phyloP scores from a whole-genome alignment of 1,140 invertebrate genomes.

The Diorhabda sublineata region DNA sequence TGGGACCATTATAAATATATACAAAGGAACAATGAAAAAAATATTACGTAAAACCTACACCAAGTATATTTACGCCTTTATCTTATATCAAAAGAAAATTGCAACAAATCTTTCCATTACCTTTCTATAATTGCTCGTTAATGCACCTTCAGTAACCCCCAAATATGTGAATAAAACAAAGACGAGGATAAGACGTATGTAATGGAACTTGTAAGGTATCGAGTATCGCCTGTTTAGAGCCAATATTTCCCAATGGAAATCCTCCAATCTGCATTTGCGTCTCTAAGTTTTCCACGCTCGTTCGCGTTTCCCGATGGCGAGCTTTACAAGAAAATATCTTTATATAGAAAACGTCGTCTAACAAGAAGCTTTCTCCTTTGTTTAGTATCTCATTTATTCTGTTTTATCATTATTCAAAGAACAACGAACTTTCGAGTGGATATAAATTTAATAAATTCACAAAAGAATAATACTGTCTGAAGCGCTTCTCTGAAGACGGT shows the following conservation, averaged over 20 bases:
- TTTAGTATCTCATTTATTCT: background rate
- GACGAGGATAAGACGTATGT: conserved; percentile 3
- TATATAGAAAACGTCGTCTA: background rate
- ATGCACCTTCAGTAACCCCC: background rate
- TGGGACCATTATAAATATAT: too few species aligned
- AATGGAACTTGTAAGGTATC: conserved; percentile 7
- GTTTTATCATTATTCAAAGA: too few species aligned
- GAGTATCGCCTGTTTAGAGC: conserved; percentile 12
- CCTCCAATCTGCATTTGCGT: conserved; percentile 13
- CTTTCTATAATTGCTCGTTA: background rate
- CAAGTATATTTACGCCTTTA: too few species aligned
- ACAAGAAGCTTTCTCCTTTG: background rate
- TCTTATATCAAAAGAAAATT: background rate
- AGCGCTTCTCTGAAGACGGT: too few species aligned
- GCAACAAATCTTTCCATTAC: background rate
- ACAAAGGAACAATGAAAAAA: too few species aligned
- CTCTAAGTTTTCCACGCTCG: background rate
- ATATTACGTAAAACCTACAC: too few species aligned
- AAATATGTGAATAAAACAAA: background rate
- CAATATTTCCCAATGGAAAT: conserved; percentile 12
- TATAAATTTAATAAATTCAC: too few species aligned
- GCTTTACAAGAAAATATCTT: conserved; percentile 2
- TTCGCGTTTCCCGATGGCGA: background rate
- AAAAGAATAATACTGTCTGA: too few species aligned
- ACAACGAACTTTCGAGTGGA: too few species aligned